These are phyloP conservation scores for Takifugu flavidus DNA, from an alignment of 2,113 vertebrate genomes.

Conservation along the genomic window DNA sequence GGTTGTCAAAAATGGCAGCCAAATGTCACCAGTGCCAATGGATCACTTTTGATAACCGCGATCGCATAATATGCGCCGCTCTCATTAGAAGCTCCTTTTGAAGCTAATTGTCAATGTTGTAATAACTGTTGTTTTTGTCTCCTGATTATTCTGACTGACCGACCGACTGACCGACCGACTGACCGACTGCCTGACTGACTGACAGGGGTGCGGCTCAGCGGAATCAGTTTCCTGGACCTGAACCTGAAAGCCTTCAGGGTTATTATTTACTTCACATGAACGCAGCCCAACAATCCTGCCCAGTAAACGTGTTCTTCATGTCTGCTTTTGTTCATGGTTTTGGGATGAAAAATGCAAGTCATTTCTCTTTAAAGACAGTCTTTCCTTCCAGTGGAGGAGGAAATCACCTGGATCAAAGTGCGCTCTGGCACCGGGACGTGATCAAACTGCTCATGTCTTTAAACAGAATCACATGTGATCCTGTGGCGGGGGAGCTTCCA, in stretches of 20 bases:
- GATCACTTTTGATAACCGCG: conserved; percentile 54
- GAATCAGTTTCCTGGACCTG: conserved; percentile 2
- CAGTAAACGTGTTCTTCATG: background rate
- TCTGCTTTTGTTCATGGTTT: background rate
- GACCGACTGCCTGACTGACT: conserved; percentile 1
- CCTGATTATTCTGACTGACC: background rate
- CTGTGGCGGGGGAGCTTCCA: conserved; percentile 42
- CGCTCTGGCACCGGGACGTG: conserved; percentile 48
- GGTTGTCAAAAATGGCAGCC: conserved; percentile 71
- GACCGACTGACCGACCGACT: background rate
- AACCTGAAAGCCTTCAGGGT: conserved; percentile 4
- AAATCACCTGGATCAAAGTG: conserved; percentile 67
- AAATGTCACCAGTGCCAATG: conserved; percentile 78
- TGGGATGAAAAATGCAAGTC: background rate
- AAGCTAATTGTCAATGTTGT: conserved; percentile 40
- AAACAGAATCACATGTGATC: conserved; percentile 63
- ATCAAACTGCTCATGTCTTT: conserved; percentile 51
- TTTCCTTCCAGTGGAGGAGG: conserved; percentile 25
- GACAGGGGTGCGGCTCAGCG: conserved; percentile 15
- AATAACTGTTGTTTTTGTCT: conserved; percentile 1
- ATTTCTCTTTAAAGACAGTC: conserved; percentile 24
- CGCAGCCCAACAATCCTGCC: background rate
- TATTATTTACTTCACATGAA: background rate
- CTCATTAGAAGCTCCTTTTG: conserved; percentile 56
- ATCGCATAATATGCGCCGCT: conserved; percentile 42